Percentiles rank a stretch among this genome's conserved stretches.
Conservation (phyloP, 2,797 vertebrate species). For the Poeciliopsis paucimaculata region DNA sequence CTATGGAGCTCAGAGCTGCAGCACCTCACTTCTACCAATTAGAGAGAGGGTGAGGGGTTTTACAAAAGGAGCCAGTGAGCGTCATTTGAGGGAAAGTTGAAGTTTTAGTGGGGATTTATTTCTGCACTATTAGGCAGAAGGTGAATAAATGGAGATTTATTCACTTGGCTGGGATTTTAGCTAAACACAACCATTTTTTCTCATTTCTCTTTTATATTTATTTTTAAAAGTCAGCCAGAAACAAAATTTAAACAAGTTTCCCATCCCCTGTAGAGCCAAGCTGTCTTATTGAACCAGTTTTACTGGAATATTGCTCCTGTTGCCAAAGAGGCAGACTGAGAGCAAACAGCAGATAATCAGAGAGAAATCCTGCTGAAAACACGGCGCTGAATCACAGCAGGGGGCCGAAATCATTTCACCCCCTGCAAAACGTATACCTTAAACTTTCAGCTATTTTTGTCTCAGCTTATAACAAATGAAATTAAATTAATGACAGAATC, state of each 20-base stretch:
- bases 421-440: constrained; percentile 19
- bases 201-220: neutral
- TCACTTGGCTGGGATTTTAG: constrained; percentile 6
- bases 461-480: neutral
- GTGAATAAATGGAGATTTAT: neutral
- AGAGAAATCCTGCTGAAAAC: constrained; percentile 38
- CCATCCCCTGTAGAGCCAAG: constrained; percentile 14
- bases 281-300: constrained; percentile 37
- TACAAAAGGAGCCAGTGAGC: constrained; percentile 1
- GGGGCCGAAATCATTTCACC: constrained; percentile 24
- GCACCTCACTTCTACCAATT: constrained; percentile 35
- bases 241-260: constrained; percentile 4
- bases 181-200: neutral
- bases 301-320: constrained; percentile 51
- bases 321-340: constrained; percentile 21
- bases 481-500: neutral
- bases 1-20: constrained; percentile 1
- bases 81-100: neutral
- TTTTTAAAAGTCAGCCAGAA: constrained; percentile 9
- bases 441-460: neutral
- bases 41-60: constrained; percentile 13
- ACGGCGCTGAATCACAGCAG: constrained; percentile 34
- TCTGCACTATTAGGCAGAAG: neutral
- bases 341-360: constrained; percentile 48
- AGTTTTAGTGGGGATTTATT: neutral